A percentile compares a stretch with the other conserved stretches of the same genome.
Evolutionary conservation across 2,797 vertebrate species (phyloP).

Genomic region (Chelidonichthys spinosus): DNA sequence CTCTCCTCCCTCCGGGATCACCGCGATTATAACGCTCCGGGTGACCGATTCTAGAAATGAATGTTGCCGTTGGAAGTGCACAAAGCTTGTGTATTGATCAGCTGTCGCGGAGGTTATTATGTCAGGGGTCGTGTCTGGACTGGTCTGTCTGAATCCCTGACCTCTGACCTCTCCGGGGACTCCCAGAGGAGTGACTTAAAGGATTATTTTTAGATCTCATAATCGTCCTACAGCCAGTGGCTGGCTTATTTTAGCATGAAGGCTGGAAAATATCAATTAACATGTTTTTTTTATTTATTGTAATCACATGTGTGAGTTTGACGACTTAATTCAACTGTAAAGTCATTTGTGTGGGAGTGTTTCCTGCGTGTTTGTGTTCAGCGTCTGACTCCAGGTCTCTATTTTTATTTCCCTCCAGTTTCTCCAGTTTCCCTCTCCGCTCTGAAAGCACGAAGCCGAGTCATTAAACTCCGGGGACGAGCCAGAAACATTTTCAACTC

Average conservation of each 20-base stretch:
- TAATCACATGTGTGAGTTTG: no score
- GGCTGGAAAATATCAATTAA: no score
- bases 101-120: slow-evolving; percentile 29
- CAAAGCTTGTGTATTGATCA: slow-evolving; percentile 39
- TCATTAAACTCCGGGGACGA: not conserved
- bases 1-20: not conserved
- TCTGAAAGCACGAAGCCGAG: not conserved
- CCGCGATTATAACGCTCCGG: not conserved
- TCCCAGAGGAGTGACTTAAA: slow-evolving; percentile 24
- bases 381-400: not conserved
- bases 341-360: no score
- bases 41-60: not conserved
- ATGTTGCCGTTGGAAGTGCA: not conserved
- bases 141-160: slow-evolving; percentile 59
- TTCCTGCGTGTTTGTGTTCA: not conserved
- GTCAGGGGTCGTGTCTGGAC: slow-evolving; percentile 58
- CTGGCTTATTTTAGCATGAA: not conserved
- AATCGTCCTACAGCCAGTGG: no score
- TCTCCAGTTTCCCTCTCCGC: not conserved
- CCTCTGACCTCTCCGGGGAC: slow-evolving; percentile 38
- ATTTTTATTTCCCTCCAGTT: not conserved
- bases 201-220: not conserved
- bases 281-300: no score
- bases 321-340: no score
- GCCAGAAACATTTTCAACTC: not conserved